Conservation (phyloP, 2,888 invertebrate genomes). For the Phyllotreta striolata region DNA sequence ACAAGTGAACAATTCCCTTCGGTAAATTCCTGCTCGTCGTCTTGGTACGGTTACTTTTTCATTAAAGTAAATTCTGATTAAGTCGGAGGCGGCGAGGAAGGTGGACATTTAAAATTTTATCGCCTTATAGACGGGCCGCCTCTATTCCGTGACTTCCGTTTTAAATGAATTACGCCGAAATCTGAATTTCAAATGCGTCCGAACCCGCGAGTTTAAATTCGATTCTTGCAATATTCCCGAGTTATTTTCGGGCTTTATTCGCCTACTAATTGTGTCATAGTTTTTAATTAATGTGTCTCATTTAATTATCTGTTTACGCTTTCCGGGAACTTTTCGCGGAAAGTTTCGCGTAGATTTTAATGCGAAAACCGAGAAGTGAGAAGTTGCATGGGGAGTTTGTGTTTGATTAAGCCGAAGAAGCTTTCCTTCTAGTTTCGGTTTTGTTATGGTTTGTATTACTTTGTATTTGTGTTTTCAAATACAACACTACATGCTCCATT, state of each 20-base stretch:
- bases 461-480: too few species aligned
- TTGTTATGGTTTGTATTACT: too few species aligned
- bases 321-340: constrained; percentile 1
- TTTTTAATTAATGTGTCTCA: constrained; percentile 23
- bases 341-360: constrained; percentile 1
- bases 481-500: too few species aligned
- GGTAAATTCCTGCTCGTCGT: constrained; percentile 12
- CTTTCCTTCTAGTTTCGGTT: not conserved
- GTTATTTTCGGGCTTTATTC: constrained; percentile 18
- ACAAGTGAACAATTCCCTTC: constrained; percentile 10
- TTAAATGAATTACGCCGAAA: constrained; percentile 22
- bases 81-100: constrained; percentile 6
- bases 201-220: constrained; percentile 17
- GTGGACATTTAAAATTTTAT: constrained; percentile 2
- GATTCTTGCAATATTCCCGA: constrained; percentile 25
- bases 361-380: constrained; percentile 3
- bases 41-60: constrained; percentile 16
- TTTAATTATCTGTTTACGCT: constrained; percentile 19
- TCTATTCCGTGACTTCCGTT: constrained; percentile 18
- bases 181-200: constrained; percentile 18
- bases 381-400: not conserved
- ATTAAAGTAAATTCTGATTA: constrained; percentile 12
- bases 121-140: not conserved
- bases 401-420: constrained; percentile 2
- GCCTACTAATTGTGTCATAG: constrained; percentile 20